phyloP scores from a whole-genome alignment of 2,113 vertebrate species.

The Tretioscincus oriximinensis region DNA sequence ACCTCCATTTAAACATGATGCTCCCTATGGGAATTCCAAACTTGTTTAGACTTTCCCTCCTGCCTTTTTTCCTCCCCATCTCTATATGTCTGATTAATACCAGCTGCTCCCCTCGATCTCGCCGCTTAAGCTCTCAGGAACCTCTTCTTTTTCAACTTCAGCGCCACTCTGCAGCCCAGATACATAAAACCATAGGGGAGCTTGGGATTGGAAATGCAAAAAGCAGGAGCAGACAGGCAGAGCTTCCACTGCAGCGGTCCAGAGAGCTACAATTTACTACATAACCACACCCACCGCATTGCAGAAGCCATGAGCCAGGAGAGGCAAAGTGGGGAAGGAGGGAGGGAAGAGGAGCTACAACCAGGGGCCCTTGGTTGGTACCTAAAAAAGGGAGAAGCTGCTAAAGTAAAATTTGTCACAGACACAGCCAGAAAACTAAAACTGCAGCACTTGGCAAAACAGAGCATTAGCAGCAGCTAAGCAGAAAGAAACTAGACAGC shows the following conservation, averaged over 20 bases:
- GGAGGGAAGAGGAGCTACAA: neutral
- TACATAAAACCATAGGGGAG: constrained; percentile 36
- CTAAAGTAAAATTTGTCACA: neutral
- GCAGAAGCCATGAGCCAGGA: constrained; percentile 72
- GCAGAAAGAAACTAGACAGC: neutral
- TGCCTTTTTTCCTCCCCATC: constrained; percentile 3
- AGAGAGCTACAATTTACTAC: constrained; percentile 58
- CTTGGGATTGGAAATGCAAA: constrained; percentile 26
- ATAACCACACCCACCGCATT: constrained; percentile 83
- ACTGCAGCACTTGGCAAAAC: neutral
- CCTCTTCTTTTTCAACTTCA: constrained; percentile 42
- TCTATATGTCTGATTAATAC: constrained; percentile 44
- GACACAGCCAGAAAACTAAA: neutral
- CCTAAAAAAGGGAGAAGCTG: neutral
- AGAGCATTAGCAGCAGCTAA: neutral
- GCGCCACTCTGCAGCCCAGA: constrained; percentile 24
- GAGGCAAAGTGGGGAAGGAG: neutral
- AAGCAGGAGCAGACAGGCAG: constrained; percentile 20
- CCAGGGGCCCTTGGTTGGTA: neutral
- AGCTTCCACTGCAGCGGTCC: constrained; percentile 65
- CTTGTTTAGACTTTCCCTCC: constrained; percentile 6
- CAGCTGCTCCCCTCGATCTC: constrained; percentile 59
- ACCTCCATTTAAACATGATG: constrained; percentile 3
- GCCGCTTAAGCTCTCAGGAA: constrained; percentile 11
- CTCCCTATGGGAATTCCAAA: constrained; percentile 3